Evolutionary conservation across 2,113 vertebrate genomes (phyloP), one percentile per base, ranked within the genome.

Genomic region (Engraulis encrasicolus): DNA sequence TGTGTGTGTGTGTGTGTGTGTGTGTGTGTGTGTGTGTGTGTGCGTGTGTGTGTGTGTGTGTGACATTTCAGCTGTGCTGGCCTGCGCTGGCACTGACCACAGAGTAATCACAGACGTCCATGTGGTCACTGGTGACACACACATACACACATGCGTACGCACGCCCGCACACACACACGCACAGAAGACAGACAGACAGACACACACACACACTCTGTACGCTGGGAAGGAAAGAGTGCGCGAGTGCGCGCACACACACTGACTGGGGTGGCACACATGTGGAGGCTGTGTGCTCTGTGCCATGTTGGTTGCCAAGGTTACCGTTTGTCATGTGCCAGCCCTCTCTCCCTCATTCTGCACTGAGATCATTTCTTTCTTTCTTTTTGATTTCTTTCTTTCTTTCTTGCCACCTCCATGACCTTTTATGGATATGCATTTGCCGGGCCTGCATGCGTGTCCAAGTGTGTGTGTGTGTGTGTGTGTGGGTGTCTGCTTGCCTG

Each of bases 11-110:
- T 52, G 6, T 52, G 50, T 52, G 50, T 18, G 50, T 52, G 50
- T 52, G 15, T 52, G 50, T 52, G 50, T 52, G 50, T 52, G 50
- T 54, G 6, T 52, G 6, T 52, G 52, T 58, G 17, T n/a, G 52
- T 58, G 52, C 6, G 19, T 58, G 52, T 58, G 52, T 52, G 19
- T 19, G 52, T 58, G 52, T 58, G 52, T 58, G 52, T 2, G 4
- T 58, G 54, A 78, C 17, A 49, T 85, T 79, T 86, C 83, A 71
- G 58, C 80, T 85, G 81, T 58, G 81, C 81, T 85, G 38, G 80
- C 83, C 83, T 81, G 71, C 36, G 82, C 82, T 54, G 78, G 87
- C 85, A 77, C 23, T 66, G 58, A 61, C 58, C 58, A 66, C 58
- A 66, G 58, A 66, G 23, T 66, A 66, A 61, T 66, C 58, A 66